Conservation (phyloP, 2,113 vertebrate genomes). For the Erythrocebus patas region DNA sequence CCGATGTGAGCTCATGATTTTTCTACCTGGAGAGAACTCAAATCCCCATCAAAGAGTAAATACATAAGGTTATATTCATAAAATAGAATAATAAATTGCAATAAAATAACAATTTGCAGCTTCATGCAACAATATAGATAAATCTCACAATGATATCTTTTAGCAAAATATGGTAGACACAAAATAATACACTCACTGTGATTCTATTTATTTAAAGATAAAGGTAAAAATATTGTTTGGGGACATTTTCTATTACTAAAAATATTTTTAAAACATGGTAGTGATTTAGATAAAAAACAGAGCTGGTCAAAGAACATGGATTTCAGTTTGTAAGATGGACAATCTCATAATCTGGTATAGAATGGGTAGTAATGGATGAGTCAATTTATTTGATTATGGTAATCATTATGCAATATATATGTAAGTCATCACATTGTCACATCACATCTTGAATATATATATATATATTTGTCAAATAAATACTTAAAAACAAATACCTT, state of each 20-base stretch:
- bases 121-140: background rate
- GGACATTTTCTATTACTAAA: background rate
- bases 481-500: too few relatives aligned
- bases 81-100: background rate
- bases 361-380: too few relatives aligned
- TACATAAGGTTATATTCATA: background rate
- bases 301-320: background rate
- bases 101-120: background rate
- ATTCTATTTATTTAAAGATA: background rate
- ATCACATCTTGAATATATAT: too few relatives aligned
- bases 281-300: background rate
- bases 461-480: too few relatives aligned
- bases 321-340: too few relatives aligned
- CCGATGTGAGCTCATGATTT: background rate
- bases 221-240: background rate
- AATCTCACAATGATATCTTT: background rate
- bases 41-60: background rate
- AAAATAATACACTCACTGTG: background rate
- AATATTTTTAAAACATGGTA: background rate
- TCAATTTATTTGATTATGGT: too few relatives aligned
- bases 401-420: too few relatives aligned
- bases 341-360: too few relatives aligned
- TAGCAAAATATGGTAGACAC: background rate
- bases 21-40: background rate
- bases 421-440: too few relatives aligned